These are phyloP conservation scores for Brienomyrus longianalis DNA, from an alignment of 2,113 vertebrate genomes.

Conservation along the genomic window DNA sequence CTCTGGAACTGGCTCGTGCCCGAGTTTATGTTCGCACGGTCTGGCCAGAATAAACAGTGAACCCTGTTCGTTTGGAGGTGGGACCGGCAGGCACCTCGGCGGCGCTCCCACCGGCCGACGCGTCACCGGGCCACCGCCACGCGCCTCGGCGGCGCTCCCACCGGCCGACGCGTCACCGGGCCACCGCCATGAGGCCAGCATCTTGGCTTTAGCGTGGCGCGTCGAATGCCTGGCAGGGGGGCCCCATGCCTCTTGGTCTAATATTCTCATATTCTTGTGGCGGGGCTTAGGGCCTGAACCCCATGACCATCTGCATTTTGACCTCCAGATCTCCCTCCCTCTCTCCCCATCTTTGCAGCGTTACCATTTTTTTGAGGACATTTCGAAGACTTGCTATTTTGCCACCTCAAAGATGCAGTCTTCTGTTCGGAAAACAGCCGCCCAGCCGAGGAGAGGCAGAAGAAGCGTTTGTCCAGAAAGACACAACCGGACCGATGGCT, in stretches of 20 bases:
- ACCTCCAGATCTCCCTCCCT: background rate
- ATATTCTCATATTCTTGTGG: background rate
- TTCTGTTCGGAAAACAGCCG: background rate
- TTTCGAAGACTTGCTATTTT: background rate
- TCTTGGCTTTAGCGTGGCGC: background rate
- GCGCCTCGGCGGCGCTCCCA: background rate
- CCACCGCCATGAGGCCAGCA: background rate
- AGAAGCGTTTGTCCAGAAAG: background rate
- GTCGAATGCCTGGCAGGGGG: background rate
- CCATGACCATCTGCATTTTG: background rate
- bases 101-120: no score
- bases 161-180: background rate
- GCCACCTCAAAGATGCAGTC: background rate
- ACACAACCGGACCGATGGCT: background rate
- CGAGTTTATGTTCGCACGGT: background rate
- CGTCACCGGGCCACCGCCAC: background rate
- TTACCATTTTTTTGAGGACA: background rate
- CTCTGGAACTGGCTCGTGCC: background rate
- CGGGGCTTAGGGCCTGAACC: background rate
- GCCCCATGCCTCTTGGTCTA: background rate
- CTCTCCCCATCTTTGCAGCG: background rate
- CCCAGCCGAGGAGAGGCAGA: background rate
- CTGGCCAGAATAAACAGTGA: slow-evolving; percentile 8
- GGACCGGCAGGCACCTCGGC: background rate
- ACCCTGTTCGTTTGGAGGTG: background rate